Base-by-base conservation (phyloP, 2,888 invertebrate genomes). In the Altica lythri region DNA sequence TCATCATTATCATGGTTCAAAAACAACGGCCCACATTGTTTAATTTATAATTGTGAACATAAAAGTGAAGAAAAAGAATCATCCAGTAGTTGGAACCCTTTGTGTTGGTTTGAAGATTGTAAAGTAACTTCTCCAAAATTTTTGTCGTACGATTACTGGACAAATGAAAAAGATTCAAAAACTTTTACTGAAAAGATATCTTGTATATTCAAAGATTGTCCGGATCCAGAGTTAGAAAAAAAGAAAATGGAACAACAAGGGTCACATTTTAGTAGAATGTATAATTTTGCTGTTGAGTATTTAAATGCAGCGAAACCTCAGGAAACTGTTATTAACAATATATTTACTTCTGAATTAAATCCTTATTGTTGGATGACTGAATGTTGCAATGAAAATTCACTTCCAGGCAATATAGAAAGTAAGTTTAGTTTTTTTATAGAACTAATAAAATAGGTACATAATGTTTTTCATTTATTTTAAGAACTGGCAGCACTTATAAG, bases 401-500 rank as follows among this genome's bases (percentile, higher is more conserved):
- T 64, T 1, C 48, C 55, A 17, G 57, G 52, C 6, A 43, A 59
- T 35, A 52, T 46, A 38, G 25, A 37, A 5, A 55, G 64, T 64
- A 61, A 63, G 53, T 50, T 27, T 2, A 2, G 2, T 1, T 16
- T 35, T 12, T 27, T 5, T n/a, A n/a, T 27, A 27, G 2, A 12
- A 4, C 34, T 13, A 14, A 34, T 12, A 32, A 10, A 32, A n/a
- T 4, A n/a, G 13, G 10, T n/a, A 19, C 17, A n/a, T 38, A 38
- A 38, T 6, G n/a, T n/a, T 18, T 13, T 4, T 12, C n/a, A 4
- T 12, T 18, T n/a, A 17, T 38, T 50, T 50, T 12, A 10, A 48
- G 53, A 37, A 30, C 18, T 53, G 13, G 25, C 46, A 14, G 12
- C 13, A 0, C 72, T 78, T 1, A 68, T 90, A 16, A 61, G 77